These are phyloP conservation scores for Cryptomyrus ogoouensis DNA, from an alignment of 2,113 vertebrate species.

Conservation along the genomic window DNA sequence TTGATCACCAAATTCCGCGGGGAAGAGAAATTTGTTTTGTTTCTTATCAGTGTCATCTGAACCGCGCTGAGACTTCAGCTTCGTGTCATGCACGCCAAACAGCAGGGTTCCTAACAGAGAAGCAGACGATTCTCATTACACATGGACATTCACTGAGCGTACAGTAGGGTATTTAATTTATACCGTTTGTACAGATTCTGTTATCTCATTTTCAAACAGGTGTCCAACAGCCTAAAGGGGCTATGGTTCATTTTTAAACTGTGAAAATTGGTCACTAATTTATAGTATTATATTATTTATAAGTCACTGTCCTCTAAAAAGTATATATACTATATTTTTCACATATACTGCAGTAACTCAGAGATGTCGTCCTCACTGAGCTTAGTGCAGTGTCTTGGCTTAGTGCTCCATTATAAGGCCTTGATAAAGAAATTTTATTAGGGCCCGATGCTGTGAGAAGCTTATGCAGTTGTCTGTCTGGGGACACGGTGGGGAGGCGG, in stretches of 20 bases:
- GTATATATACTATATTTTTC: background rate
- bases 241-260: background rate
- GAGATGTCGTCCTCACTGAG: background rate
- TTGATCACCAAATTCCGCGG: background rate
- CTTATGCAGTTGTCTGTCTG: slow-evolving; percentile 4
- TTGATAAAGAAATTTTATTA: background rate
- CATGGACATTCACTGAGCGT: background rate
- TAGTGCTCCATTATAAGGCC: background rate
- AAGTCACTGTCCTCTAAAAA: background rate
- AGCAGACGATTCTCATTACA: background rate
- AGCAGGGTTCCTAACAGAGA: background rate
- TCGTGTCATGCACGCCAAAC: background rate
- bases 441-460: background rate
- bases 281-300: background rate
- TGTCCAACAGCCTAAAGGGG: background rate
- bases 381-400: background rate
- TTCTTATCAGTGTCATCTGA: background rate
- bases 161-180: background rate
- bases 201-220: background rate
- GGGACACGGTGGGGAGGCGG: background rate
- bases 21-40: background rate
- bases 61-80: background rate
- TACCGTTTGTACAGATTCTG: background rate
- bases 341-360: background rate
- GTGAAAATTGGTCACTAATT: background rate